Percentiles rank a stretch among this genome's conserved stretches.
Evolutionary conservation across 2,888 invertebrate genomes (phyloP).

Genomic region (Leucozona laternaria): DNA sequence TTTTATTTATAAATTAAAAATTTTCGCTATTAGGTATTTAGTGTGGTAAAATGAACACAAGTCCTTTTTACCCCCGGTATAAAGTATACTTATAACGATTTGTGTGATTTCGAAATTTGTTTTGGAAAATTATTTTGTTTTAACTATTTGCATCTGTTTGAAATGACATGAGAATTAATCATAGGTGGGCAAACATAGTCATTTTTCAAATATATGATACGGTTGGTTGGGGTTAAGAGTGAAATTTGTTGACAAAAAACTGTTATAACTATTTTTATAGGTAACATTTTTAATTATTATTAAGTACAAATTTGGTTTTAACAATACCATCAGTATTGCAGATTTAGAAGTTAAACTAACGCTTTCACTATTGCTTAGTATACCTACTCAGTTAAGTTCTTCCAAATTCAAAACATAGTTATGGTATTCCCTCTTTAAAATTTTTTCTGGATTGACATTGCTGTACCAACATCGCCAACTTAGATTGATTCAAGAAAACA

Average conservation of each 20-base stretch:
- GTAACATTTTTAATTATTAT: too few species aligned
- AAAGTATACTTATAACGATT: not conserved
- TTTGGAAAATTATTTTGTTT: not conserved
- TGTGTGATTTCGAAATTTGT: not conserved
- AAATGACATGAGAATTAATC: slow-evolving; percentile 5
- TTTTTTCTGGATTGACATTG: too few species aligned
- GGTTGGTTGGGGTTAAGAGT: not conserved
- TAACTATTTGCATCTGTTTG: not conserved
- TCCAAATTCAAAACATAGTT: too few species aligned
- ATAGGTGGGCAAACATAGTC: not conserved
- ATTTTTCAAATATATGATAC: not conserved
- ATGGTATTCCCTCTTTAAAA: too few species aligned
- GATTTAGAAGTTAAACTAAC: too few species aligned
- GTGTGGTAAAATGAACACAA: slow-evolving; percentile 16
- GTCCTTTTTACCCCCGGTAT: not conserved
- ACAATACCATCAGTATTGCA: too few species aligned
- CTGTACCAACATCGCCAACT: too few species aligned
- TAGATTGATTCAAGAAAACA: too few species aligned
- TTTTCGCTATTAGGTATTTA: slow-evolving; percentile 31
- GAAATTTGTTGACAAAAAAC: not conserved
- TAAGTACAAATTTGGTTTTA: too few species aligned
- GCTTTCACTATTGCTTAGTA: too few species aligned
- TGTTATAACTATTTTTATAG: too few species aligned
- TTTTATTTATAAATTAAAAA: slow-evolving; percentile 39
- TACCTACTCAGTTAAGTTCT: too few species aligned